Evolutionary conservation across 1,140 invertebrate genomes (phyloP), one percentile per base, ranked within the genome.

Genomic region (Neodiprion lecontei): DNA sequence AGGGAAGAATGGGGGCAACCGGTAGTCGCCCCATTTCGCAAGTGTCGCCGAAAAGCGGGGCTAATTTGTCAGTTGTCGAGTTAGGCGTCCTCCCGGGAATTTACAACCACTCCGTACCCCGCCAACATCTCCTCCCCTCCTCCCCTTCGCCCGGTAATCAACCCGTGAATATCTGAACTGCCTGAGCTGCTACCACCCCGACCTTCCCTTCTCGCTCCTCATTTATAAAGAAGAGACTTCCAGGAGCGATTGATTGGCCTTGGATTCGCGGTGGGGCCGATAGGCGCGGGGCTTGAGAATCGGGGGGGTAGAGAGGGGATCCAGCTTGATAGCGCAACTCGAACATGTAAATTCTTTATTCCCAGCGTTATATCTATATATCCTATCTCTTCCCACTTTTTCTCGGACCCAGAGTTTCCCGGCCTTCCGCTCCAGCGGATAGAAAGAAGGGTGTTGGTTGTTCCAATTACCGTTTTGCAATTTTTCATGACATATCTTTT

Each of bases 61-160:
- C 85, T 89, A 89, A 89, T 89, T 89, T 89, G 88, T 89, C 88
- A 89, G 88, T 89, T 89, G 88, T 89, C 88, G 85, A 89, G 87
- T 89, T 89, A 89, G 53, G 87, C 86, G 80, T 82, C 81, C 87
- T 83, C 80, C 82, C 53, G 80, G 83, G 86, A 80, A 88, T 89
- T 87, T 77, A 78, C 78, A 69, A 76, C 76, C 67, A 78, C 79
- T 77, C 75, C 78, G 23, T 67, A 17, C 48, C 48, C 14, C 21
- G 53, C 40, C 50, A 69, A 48, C 69, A 49, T 65, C 49, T 66
- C 65, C 67, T 50, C 67, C 21, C 67, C 28, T 21, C 23, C 23
- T 49, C 70, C 48, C 73, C 17, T 70, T 12, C 69, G 76, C 74
- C 79, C 79, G 81, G 85, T 89, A 89, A 89, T 89, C 88, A 89